Evolutionary conservation across 2,888 invertebrate genomes (phyloP), one percentile per base, ranked within the genome.

Genomic region (Malachius bipustulatus): DNA sequence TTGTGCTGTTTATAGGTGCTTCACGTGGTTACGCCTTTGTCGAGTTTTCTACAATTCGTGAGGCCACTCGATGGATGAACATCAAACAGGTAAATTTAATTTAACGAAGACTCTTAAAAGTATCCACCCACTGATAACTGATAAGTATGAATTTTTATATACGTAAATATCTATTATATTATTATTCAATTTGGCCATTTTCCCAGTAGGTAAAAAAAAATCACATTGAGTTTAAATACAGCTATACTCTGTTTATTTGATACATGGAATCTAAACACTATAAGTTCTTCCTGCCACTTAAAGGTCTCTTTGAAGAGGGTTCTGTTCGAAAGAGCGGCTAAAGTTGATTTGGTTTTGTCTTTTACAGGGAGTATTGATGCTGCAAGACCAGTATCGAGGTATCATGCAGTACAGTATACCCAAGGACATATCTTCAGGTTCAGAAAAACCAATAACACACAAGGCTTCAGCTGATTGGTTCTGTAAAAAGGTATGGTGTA

Each of bases 41-140:
- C 71, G 90, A 91, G 75, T 91, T 91, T 77, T 74, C 78, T 66
- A 79, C 81, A 65, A 75, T 82, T 64, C 75, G 77, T 64, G 87
- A 88, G 70, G 88, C 90, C 59, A 77, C 77, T 63, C 76, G 76
- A 63, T 89, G 89, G 87, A 89, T 90, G 83, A 87, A 88, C 65
- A 71, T 76, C 68, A 85, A 84, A 73, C 82, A 88, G 79, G 84
- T 83, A 76, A 60, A n/a, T 61, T 62, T 59, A 59, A 49, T 47
- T 54, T 53, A 52, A 47, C 50, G 50, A 53, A 52, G 52, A 52
- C 38, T 47, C n/a, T n/a, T n/a, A n/a, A n/a, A n/a, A n/a, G n/a
- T n/a, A n/a, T n/a, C n/a, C n/a, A n/a, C n/a, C n/a, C n/a, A 24
- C 24, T 24, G n/a, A n/a, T 24, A 8, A 9, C 42, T 43, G 47